Percentiles rank a stretch among this genome's conserved stretches.
Evolutionary conservation across 2,888 invertebrate species (phyloP).

Genomic region (Iselma pallidipennis): DNA sequence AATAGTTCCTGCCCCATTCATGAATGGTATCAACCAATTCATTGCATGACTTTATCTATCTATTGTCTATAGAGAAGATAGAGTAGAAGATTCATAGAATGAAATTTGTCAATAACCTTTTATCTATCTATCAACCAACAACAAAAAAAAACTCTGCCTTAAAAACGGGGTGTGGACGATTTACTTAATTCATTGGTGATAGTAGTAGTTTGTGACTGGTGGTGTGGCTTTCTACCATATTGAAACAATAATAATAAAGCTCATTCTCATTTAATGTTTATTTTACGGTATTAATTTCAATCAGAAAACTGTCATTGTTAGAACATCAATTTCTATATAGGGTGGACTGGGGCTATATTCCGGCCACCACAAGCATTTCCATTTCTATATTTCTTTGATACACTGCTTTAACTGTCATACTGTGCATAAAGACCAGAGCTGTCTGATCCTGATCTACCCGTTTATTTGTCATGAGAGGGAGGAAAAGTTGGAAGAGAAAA

Average conservation of each 20-base stretch:
- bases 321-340: no score
- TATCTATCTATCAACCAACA: conserved; percentile 12
- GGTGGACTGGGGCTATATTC: no score
- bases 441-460: no score
- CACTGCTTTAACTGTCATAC: no score
- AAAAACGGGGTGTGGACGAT: conserved; percentile 18
- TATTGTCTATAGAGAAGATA: conserved; percentile 29
- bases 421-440: no score
- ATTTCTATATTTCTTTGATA: no score
- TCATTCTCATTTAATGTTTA: not conserved
- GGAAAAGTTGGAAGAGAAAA: no score
- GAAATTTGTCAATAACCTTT: conserved; percentile 41
- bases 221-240: no score
- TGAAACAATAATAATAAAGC: no score
- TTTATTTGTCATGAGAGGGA: no score
- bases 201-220: not conserved
- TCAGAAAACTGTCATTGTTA: not conserved
- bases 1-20: conserved; percentile 28
- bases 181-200: conserved; percentile 12
- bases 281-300: not conserved
- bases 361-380: no score
- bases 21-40: conserved; percentile 25
- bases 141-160: not conserved
- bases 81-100: not conserved
- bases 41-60: conserved; percentile 5